Percentiles rank a stretch among this genome's conserved stretches.
These are phyloP conservation scores for Hipparchia sbordonii DNA, from an alignment of 2,888 invertebrate genomes.

Conservation along the genomic window DNA sequence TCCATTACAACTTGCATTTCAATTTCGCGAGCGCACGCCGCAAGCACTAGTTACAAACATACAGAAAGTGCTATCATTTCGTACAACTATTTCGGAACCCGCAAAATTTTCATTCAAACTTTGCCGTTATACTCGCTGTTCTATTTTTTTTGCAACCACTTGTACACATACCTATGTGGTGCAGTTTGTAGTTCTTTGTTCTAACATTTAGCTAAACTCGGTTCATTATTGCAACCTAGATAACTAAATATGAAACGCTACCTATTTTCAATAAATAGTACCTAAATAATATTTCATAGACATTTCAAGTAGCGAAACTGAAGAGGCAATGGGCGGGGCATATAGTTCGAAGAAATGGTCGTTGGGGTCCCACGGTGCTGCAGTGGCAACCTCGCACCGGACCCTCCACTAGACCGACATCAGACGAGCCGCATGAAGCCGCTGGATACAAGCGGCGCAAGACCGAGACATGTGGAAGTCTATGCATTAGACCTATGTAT, in stretches of 20 bases:
- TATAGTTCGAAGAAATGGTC: no score
- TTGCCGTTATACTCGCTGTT: slow-evolving; percentile 31
- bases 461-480: no score
- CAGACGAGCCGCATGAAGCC: no score
- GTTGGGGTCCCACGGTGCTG: no score
- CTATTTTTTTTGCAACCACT: slow-evolving; percentile 40
- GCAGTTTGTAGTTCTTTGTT: slow-evolving; percentile 14
- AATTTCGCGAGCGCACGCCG: slow-evolving; percentile 37
- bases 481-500: no score
- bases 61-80: slow-evolving; percentile 41
- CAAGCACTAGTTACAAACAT: slow-evolving; percentile 39
- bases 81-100: slow-evolving; percentile 41
- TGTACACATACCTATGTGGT: slow-evolving; percentile 14
- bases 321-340: no score
- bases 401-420: no score
- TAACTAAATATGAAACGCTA: not conserved
- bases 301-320: no score
- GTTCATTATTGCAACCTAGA: not conserved
- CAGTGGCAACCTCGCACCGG: no score
- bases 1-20: slow-evolving; percentile 37
- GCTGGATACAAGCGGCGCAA: no score
- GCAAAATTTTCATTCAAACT: slow-evolving; percentile 43
- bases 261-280: not conserved
- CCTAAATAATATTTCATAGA: no score
- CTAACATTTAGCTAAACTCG: not conserved